Percentiles rank a stretch among this genome's conserved stretches.
Evolutionary conservation across 2,888 invertebrate species (phyloP).

Genomic region (Girardia tigrina): DNA sequence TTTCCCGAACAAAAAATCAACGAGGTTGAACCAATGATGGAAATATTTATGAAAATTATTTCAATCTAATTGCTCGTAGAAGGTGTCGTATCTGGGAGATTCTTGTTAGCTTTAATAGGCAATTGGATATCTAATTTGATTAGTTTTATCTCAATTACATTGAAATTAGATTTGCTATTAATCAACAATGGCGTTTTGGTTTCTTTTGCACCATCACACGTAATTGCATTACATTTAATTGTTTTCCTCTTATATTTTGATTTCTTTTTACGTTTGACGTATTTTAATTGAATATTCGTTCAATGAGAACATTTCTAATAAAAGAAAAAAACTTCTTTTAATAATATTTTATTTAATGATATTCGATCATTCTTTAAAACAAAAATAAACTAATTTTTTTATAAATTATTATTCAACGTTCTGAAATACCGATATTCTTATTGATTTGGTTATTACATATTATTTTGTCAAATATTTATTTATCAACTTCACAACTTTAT

Average conservation of each 20-base stretch:
- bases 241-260: constrained; percentile 17
- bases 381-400: too few relatives aligned
- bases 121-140: constrained; percentile 23
- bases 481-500: too few relatives aligned
- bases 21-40: constrained; percentile 2
- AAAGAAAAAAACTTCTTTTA: too few relatives aligned
- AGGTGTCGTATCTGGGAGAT: constrained; percentile 10
- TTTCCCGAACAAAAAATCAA: constrained; percentile 23
- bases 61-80: constrained; percentile 16
- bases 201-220: constrained; percentile 17
- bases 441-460: too few relatives aligned
- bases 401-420: too few relatives aligned
- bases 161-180: constrained; percentile 23
- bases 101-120: constrained; percentile 17
- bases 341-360: too few relatives aligned
- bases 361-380: too few relatives aligned
- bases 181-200: constrained; percentile 23
- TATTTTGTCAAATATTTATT: too few relatives aligned
- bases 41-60: constrained; percentile 23
- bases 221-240: constrained; percentile 23
- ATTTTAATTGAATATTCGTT: constrained; percentile 19
- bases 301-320: constrained; percentile 8
- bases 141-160: constrained; percentile 20
- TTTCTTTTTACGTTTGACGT: constrained; percentile 15
- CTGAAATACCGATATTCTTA: too few relatives aligned